These are phyloP conservation scores for Buceros bicornis DNA, from an alignment of 2,797 vertebrate genomes.

Conservation along the genomic window DNA sequence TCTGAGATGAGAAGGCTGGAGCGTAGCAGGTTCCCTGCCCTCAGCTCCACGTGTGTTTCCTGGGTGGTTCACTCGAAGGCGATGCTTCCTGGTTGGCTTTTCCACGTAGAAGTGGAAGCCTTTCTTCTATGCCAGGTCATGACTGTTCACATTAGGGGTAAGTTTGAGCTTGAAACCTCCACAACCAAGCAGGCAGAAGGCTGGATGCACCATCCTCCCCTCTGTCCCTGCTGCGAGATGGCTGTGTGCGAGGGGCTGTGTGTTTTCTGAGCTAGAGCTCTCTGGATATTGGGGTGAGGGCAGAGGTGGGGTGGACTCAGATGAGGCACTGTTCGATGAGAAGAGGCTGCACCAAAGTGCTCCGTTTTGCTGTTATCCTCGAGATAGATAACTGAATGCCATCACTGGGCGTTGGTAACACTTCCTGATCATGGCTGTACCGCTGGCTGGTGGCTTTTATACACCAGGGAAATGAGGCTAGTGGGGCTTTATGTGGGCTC, in stretches of 20 bases:
- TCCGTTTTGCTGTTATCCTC: neutral
- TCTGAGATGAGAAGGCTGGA: neutral
- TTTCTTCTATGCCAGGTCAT: neutral
- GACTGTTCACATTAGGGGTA: neutral
- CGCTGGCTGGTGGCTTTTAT: neutral
- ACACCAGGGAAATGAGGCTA: neutral
- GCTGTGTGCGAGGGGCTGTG: rapidly evolving
- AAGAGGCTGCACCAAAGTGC: neutral
- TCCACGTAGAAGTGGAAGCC: neutral
- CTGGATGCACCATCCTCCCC: neutral
- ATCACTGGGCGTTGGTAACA: neutral
- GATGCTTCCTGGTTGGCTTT: neutral
- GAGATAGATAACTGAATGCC: neutral
- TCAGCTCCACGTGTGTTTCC: neutral
- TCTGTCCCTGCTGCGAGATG: neutral
- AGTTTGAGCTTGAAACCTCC: neutral
- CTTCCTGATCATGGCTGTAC: neutral
- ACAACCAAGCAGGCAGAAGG: neutral
- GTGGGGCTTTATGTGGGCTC: neutral
- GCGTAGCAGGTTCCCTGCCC: neutral
- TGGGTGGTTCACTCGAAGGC: neutral
- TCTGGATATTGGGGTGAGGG: neutral
- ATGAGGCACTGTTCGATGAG: neutral
- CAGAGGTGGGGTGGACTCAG: neutral
- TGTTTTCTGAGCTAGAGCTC: neutral